phyloP scores from a whole-genome alignment of 2,113 vertebrate genomes.

The Ginglymostoma cirratum region DNA sequence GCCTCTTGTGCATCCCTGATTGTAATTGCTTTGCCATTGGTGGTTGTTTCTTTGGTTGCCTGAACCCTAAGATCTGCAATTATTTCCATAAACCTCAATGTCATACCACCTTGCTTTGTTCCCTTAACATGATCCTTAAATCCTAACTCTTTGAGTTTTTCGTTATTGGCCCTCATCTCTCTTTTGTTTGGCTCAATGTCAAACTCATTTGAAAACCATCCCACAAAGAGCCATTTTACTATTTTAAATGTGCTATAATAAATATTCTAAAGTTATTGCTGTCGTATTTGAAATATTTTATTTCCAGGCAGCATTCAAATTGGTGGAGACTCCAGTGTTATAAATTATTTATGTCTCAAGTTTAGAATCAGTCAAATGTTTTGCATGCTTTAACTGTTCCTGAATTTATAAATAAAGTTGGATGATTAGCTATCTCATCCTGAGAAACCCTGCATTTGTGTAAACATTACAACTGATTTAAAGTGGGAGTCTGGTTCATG shows the following conservation, averaged over 20 bases:
- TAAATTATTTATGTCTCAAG: not conserved
- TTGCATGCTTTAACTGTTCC: not conserved
- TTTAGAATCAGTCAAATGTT: not conserved
- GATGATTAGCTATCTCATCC: not conserved
- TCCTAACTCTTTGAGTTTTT: too few relatives aligned
- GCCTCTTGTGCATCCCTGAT: not conserved
- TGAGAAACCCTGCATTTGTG: not conserved
- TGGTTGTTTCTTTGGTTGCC: not conserved
- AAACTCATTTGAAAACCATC: too few relatives aligned
- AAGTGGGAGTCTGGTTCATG: not conserved
- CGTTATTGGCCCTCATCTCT: too few relatives aligned
- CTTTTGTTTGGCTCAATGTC: too few relatives aligned
- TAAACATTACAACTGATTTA: not conserved
- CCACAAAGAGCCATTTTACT: not conserved
- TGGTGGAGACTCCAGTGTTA: not conserved
- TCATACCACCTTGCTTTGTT: not conserved
- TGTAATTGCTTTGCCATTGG: not conserved
- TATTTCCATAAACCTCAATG: not conserved
- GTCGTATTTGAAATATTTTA: not conserved
- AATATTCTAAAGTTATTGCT: too few relatives aligned
- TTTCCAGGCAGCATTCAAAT: not conserved
- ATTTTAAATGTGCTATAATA: too few relatives aligned
- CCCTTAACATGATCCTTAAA: not conserved
- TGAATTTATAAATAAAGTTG: not conserved
- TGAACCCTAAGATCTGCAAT: not conserved